A percentile compares a stretch with the other conserved stretches of the same genome.
These are phyloP conservation scores for Pampus argenteus DNA, from an alignment of 2,797 vertebrate species.

Conservation along the genomic window DNA sequence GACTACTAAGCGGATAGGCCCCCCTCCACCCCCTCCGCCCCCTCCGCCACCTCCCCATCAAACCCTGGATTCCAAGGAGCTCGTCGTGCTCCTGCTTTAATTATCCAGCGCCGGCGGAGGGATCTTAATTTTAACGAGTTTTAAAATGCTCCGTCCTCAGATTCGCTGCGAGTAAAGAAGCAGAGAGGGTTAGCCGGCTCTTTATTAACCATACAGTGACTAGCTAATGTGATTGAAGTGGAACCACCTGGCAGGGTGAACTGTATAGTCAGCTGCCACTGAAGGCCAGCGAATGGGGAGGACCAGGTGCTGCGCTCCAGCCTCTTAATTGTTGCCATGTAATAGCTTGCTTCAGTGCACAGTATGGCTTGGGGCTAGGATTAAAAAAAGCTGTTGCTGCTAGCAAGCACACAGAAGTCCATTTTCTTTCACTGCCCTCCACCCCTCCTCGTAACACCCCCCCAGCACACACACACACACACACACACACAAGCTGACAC, in stretches of 20 bases:
- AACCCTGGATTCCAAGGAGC: slow-evolving; percentile 77
- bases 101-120: slow-evolving; percentile 59
- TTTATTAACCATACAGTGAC: slow-evolving; percentile 91
- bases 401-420: slow-evolving; percentile 73
- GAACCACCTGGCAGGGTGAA: slow-evolving; percentile 88
- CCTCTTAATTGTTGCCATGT: slow-evolving; percentile 87
- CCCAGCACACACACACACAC: slow-evolving; percentile 7
- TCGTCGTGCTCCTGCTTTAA: slow-evolving; percentile 67
- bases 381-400: slow-evolving; percentile 82
- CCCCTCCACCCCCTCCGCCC: slow-evolving; percentile 1
- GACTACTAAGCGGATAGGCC: slow-evolving; percentile 67
- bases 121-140: slow-evolving; percentile 86
- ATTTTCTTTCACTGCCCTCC: slow-evolving; percentile 65
- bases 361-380: slow-evolving; percentile 82
- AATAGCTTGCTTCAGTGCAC: slow-evolving; percentile 87
- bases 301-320: slow-evolving; percentile 87
- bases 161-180: slow-evolving; percentile 83
- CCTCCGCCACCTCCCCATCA: slow-evolving; percentile 11
- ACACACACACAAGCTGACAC: slow-evolving; percentile 50
- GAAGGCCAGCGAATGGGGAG: slow-evolving; percentile 78
- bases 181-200: slow-evolving; percentile 66
- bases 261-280: slow-evolving; percentile 87
- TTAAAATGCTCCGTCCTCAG: slow-evolving; percentile 84
- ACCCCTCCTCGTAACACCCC: too few species aligned
- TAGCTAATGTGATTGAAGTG: slow-evolving; percentile 90